phyloP scores from a whole-genome alignment of 2,113 vertebrate genomes.

The Caretta caretta region DNA sequence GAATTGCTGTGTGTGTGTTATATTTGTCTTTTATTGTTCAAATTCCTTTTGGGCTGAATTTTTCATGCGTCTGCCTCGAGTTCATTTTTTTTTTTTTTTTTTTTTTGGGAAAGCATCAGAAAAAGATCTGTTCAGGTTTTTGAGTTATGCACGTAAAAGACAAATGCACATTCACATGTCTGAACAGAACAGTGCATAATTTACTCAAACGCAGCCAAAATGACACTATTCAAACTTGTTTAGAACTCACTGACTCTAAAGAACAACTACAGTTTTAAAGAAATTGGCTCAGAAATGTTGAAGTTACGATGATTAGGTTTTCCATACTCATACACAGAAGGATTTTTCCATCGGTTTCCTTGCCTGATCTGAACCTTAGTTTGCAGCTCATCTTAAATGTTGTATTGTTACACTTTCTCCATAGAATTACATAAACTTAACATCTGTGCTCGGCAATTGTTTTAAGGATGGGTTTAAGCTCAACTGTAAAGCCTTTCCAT shows the following conservation, averaged over 20 bases:
- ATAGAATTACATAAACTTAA: fast-evolving
- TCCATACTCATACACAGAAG: fast-evolving
- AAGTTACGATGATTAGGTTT: too few species aligned
- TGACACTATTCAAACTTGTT: neutral
- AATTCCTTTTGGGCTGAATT: fast-evolving
- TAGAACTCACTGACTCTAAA: neutral
- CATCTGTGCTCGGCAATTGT: neutral
- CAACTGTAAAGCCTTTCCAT: neutral
- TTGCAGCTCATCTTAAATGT: fast-evolving
- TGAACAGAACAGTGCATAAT: neutral
- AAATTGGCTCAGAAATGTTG: neutral
- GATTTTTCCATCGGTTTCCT: fast-evolving
- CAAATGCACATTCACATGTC: fast-evolving
- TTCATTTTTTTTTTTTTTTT: neutral
- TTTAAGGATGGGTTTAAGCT: neutral
- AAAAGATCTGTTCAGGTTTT: neutral
- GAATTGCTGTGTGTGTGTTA: fast-evolving
- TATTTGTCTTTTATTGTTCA: neutral
- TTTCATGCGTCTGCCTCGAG: neutral
- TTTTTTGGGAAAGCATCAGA: neutral
- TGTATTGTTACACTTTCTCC: fast-evolving
- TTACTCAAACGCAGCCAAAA: neutral
- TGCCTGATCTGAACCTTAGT: fast-evolving
- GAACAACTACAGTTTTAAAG: neutral
- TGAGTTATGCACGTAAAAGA: neutral